Evolutionary conservation across 2,797 vertebrate species (phyloP), one percentile per base, ranked within the genome.

Genomic region (Buceros bicornis): DNA sequence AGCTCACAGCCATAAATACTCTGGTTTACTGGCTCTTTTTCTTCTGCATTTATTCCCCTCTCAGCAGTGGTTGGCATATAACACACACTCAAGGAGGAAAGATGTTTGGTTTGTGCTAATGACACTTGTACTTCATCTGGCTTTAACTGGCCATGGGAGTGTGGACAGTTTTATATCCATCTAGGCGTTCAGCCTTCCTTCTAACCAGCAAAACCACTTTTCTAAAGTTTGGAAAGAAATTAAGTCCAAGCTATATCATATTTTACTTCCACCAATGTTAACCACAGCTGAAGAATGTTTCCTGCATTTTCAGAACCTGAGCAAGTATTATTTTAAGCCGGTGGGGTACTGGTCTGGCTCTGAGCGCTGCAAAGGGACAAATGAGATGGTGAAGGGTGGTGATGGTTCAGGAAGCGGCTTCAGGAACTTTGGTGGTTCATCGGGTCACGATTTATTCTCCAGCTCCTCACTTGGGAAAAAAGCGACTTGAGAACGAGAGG

Each of bases 291-390:
- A 86, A 93, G 42, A 85, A 67, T 35, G 16, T 77, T 91, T 93
- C 50, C 90, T 67, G 20, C 31, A 65, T 84, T 91, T 90, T 90
- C 80, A 82, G 40, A 94, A 91, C 14, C 19, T 76, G 69, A 89
- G 40, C 13, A 94, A 91, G 61, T 77, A 60, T 54, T 90, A 61
- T 84, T 93, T 83, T 87, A 92, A 87, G 56, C 5, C 64, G 77
- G 26, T 42, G 29, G 50, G 5, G 33, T 87, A 42, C 14, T 53
- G 35, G 67, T 90, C 80, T 20, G 4, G 20, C 17, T 61, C 5
- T 14, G n/a, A 3, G 8, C 29, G 22, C 72, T 81, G 33, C 71
- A 70, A 78, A 82, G 29, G 25, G 53, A 82, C 71, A 71, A 48
- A 89, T 43, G 70, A 60, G 31, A 61, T 45, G 33, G 40, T 42